These are phyloP conservation scores for Carassius auratus DNA, from an alignment of 2,113 vertebrate species.

Conservation along the genomic window DNA sequence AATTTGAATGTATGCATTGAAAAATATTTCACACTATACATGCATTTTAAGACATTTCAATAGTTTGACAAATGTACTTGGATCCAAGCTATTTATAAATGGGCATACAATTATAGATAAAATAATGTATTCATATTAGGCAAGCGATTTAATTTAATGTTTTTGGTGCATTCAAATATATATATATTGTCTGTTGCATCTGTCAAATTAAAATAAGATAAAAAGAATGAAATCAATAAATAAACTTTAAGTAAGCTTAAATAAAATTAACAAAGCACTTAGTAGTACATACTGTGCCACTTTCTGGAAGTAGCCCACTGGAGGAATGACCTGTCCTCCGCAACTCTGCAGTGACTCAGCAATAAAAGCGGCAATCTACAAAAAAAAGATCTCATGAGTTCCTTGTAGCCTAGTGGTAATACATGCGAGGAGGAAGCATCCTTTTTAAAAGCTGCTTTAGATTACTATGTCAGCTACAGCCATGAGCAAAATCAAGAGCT, in stretches of 20 bases:
- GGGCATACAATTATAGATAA: not conserved
- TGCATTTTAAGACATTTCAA: not conserved
- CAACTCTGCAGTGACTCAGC: constrained; percentile 99
- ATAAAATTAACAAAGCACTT: not conserved
- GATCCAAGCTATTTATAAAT: not conserved
- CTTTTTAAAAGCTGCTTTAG: constrained; percentile 16
- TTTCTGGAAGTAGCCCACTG: constrained; percentile 94
- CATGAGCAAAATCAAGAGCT: not conserved
- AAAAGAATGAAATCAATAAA: not conserved
- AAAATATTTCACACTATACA: not conserved
- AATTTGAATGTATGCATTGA: not conserved
- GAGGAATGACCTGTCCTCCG: constrained; percentile 96
- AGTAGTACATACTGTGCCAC: constrained; percentile 90
- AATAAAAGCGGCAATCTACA: constrained; percentile 95
- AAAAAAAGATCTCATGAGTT: constrained; percentile 74
- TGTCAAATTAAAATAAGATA: not conserved
- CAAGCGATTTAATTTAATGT: not conserved
- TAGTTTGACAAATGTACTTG: not conserved
- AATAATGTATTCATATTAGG: not conserved
- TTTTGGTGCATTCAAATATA: not conserved
- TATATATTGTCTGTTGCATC: not conserved
- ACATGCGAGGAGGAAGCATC: not conserved
- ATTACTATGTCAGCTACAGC: not conserved
- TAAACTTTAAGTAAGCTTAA: not conserved
- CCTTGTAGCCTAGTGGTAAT: not conserved